These are phyloP conservation scores for Lophius piscatorius DNA, from an alignment of 2,113 vertebrate genomes.

Conservation along the genomic window DNA sequence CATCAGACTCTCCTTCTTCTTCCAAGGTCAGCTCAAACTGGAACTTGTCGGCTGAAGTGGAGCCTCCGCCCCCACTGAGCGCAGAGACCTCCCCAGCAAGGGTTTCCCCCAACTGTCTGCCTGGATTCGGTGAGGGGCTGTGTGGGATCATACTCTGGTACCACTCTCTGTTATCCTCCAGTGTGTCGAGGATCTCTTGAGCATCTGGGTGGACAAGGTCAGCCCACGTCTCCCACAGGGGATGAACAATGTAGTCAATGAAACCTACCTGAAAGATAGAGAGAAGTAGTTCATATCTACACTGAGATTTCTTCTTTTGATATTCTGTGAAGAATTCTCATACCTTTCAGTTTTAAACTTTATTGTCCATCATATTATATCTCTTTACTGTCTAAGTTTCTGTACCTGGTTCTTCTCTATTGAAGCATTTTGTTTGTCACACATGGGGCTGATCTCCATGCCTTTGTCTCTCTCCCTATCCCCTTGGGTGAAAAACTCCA, in stretches of 20 bases:
- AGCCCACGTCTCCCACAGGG: constrained; percentile 93
- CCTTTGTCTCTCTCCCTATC: constrained; percentile 89
- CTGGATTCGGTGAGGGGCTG: constrained; percentile 80
- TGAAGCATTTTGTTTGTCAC: constrained; percentile 90
- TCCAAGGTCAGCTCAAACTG: constrained; percentile 87
- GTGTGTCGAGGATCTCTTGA: constrained; percentile 89
- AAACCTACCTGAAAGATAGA: constrained; percentile 85
- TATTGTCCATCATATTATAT: no score
- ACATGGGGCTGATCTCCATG: constrained; percentile 97
- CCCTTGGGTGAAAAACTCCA: constrained; percentile 90
- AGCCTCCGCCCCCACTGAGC: constrained; percentile 28
- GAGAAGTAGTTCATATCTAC: background rate
- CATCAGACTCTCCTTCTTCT: constrained; percentile 82
- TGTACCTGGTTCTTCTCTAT: constrained; percentile 92
- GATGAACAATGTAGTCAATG: constrained; percentile 93
- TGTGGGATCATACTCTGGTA: constrained; percentile 92
- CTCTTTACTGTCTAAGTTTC: background rate
- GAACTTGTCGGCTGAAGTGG: constrained; percentile 79
- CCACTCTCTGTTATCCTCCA: constrained; percentile 95
- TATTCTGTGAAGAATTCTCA: background rate
- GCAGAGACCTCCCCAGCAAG: constrained; percentile 54
- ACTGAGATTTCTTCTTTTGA: background rate
- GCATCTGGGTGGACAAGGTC: constrained; percentile 93
- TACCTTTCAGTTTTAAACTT: background rate
- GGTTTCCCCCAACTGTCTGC: constrained; percentile 26